A percentile compares a stretch with the other conserved stretches of the same genome.
phyloP scores from a whole-genome alignment of 1,140 invertebrate species.

The Lycorma delicatula region DNA sequence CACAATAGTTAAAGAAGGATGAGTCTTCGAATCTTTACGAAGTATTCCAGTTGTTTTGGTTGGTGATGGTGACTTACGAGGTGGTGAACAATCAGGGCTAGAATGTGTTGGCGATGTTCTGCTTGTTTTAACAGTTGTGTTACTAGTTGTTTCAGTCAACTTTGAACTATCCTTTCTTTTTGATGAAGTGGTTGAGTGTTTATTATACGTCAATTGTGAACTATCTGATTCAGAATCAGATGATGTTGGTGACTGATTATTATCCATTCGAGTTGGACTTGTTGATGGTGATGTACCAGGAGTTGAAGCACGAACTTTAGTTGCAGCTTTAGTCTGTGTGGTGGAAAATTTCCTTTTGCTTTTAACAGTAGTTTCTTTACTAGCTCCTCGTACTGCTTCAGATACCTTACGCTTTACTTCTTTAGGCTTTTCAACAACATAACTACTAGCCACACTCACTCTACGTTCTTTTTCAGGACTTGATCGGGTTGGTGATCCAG shows the following conservation, averaged over 20 bases:
- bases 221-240: constrained; percentile 25
- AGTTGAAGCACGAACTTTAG: constrained; percentile 29
- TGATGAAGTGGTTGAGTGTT: not conserved
- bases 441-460: constrained; percentile 25
- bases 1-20: constrained; percentile 1
- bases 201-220: constrained; percentile 27
- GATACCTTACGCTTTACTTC: constrained; percentile 22
- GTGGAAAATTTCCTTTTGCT: constrained; percentile 29
- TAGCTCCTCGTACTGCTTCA: constrained; percentile 13
- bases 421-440: constrained; percentile 23
- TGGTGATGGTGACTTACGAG: constrained; percentile 9
- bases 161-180: not conserved
- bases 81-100: constrained; percentile 1
- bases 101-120: not conserved
- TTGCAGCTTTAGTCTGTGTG: constrained; percentile 24
- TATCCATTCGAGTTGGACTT: constrained; percentile 23
- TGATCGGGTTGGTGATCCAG: constrained; percentile 7
- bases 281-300: constrained; percentile 27
- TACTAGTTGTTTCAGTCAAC: too few species aligned
- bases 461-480: constrained; percentile 22
- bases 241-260: constrained; percentile 2
- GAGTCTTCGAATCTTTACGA: constrained; percentile 10
- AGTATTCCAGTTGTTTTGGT: constrained; percentile 9
- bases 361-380: constrained; percentile 15
- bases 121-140: too few species aligned